A percentile compares a stretch with the other conserved stretches of the same genome.
phyloP scores from a whole-genome alignment of 2,797 vertebrate species.

The Acanthiza pusilla region DNA sequence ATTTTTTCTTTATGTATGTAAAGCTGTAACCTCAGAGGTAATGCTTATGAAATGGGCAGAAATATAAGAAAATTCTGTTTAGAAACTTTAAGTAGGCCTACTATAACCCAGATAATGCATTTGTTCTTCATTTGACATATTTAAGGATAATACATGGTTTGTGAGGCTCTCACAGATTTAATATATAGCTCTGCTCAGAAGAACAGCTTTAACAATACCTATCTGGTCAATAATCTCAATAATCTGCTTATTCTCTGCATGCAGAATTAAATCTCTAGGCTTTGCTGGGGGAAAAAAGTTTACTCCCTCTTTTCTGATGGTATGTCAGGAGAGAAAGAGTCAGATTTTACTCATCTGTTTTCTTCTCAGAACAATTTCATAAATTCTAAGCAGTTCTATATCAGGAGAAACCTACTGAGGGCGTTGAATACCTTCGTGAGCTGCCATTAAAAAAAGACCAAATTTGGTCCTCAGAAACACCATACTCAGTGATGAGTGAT shows the following conservation, averaged over 20 bases:
- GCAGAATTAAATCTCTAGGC: neutral
- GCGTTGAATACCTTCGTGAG: neutral
- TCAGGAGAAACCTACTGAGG: neutral
- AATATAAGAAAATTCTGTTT: neutral
- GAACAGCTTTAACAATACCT: neutral
- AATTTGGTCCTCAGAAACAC: neutral
- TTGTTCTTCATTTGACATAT: neutral
- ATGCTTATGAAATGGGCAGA: neutral
- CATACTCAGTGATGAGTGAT: neutral
- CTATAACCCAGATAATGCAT: neutral
- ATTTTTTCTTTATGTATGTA: neutral
- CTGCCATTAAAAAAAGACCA: neutral
- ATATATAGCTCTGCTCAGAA: neutral
- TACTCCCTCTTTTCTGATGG: neutral
- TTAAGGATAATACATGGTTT: neutral
- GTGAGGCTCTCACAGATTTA: neutral
- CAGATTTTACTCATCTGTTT: neutral
- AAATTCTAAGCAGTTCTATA: neutral
- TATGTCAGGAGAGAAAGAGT: neutral
- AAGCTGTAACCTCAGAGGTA: neutral
- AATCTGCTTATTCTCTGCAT: neutral
- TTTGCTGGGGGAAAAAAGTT: neutral
- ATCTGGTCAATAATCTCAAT: neutral
- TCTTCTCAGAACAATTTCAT: neutral
- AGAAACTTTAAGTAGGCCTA: neutral